phyloP scores from a whole-genome alignment of 30 jellyfish, hydroid and myxozoan species.

The Hydractinia symbiolongicarpus region DNA sequence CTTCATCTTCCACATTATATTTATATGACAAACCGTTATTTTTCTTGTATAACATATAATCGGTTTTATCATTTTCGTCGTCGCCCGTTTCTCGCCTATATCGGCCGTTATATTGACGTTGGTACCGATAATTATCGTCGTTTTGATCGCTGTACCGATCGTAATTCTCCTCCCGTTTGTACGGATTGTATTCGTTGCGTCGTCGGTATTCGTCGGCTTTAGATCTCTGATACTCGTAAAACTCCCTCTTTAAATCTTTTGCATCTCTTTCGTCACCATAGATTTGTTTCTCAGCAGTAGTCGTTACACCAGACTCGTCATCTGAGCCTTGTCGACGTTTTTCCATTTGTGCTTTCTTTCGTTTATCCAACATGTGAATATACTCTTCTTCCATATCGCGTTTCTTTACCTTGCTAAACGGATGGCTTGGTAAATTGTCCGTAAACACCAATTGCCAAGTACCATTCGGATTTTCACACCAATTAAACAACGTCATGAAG shows the following conservation, averaged over 20 bases:
- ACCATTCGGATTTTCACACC: conserved; percentile 99
- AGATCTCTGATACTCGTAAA: conserved; percentile 23
- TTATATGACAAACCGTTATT: neutral
- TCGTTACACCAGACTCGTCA: conserved; percentile 15
- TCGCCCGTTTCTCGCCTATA: neutral
- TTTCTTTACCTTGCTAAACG: neutral
- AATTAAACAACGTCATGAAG: conserved; percentile 91
- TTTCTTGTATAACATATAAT: conserved; percentile 9
- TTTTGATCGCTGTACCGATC: neutral
- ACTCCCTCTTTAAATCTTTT: neutral
- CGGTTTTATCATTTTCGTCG: conserved; percentile 49
- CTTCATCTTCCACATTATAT: conserved; percentile 4
- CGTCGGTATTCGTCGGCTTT: conserved; percentile 24
- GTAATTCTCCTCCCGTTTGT: conserved; percentile 27
- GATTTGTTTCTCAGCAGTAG: conserved; percentile 25
- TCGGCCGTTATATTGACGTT: conserved; percentile 19
- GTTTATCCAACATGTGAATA: conserved; percentile 62
- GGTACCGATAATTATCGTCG: conserved; percentile 22
- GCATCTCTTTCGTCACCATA: neutral
- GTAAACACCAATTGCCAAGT: conserved; percentile 79
- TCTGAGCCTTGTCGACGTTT: conserved; percentile 11
- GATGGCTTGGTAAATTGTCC: conserved; percentile 28
- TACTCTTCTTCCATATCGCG: conserved; percentile 88
- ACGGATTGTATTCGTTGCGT: conserved; percentile 35
- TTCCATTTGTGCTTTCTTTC: conserved; percentile 52